Evolutionary conservation across 1,140 invertebrate species (phyloP), one percentile per base, ranked within the genome.

Genomic region (Drosophila pallidifrons): DNA sequence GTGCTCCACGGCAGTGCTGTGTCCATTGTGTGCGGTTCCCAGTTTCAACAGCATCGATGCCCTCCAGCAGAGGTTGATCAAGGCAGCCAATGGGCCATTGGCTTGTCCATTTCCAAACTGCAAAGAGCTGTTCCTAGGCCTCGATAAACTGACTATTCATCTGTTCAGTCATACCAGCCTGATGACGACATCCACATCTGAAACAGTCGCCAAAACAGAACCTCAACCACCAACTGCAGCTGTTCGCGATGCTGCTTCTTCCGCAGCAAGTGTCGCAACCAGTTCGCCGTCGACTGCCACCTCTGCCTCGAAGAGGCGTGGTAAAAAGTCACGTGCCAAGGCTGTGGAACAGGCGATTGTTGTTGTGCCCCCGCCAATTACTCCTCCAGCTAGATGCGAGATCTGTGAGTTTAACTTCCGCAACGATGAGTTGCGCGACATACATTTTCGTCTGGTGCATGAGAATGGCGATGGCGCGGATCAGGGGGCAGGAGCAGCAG

Each of bases 101-200:
- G 90, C 94, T 35, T 97, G 96, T 93, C 96, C 96, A 10, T 89
- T 89, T 49, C 71, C 78, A 11, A 94, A 97, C 25, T 97, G 96
- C 88, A 94, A 95, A 71, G 96, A 97, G 82, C 92, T 95, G 63
- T 93, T 97, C 5, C 91, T 94, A 58, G 96, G 96, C 2, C 94
- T 97, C 59, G 96, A 97, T 92, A 97, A 97, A 93, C 93, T 97
- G n/a, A 97, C 96, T 1, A 96, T 97, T 81, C 96, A 97, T 93
- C 92, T 97, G 69, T 96, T 97, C 80, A 95, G 95, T 28, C 96
- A 97, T 90, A 94, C 94, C 20, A 91, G 75, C 28, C 61, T 91
- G 5, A 86, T 91, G 87, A 69, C 16, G 5, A 51, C 35, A 38
- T 10, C 46, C 7, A 51, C 43, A 11, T n/a, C 59, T 15, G 66